Conservation (phyloP, 2,797 vertebrate species). For the Channa striata region DNA sequence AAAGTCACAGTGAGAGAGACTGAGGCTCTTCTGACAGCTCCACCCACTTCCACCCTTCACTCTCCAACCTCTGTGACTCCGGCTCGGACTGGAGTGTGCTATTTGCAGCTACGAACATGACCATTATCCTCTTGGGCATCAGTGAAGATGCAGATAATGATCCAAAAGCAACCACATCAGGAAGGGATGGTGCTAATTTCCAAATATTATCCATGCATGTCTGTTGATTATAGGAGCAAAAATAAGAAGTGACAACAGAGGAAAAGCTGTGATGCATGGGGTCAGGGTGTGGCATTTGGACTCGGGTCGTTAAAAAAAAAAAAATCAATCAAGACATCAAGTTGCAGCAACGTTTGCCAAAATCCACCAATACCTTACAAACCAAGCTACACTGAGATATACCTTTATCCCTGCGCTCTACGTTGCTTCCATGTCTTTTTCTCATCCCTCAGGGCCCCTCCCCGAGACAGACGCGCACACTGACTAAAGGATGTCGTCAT, state of each 20-base stretch:
- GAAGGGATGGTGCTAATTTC: conserved; percentile 16
- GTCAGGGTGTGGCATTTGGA: conserved; percentile 57
- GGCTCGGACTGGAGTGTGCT: conserved; percentile 28
- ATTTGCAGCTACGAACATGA: conserved; percentile 50
- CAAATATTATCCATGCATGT: conserved; percentile 23
- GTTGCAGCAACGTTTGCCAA: neutral
- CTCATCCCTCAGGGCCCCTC: conserved; percentile 76
- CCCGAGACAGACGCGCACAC: conserved; percentile 70
- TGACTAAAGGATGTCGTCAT: conserved; percentile 82
- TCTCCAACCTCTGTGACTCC: conserved; percentile 28
- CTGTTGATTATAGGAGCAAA: conserved; percentile 49
- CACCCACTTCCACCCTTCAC: conserved; percentile 45
- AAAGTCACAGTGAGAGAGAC: conserved; percentile 58
- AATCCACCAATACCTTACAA: conserved; percentile 11
- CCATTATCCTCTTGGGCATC: conserved; percentile 33
- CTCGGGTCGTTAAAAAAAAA: conserved; percentile 7
- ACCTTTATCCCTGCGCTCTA: conserved; percentile 36
- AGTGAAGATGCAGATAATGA: conserved; percentile 32
- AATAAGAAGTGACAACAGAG: neutral
- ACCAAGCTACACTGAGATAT: conserved; percentile 19
- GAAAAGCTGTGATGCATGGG: conserved; percentile 40
- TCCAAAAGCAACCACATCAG: conserved; percentile 16
- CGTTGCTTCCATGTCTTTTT: conserved; percentile 56
- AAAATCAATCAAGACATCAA: conserved; percentile 16
- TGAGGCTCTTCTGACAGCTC: conserved; percentile 35